phyloP scores from a whole-genome alignment of 2,888 invertebrate species.

The Auanema freiburgensis region DNA sequence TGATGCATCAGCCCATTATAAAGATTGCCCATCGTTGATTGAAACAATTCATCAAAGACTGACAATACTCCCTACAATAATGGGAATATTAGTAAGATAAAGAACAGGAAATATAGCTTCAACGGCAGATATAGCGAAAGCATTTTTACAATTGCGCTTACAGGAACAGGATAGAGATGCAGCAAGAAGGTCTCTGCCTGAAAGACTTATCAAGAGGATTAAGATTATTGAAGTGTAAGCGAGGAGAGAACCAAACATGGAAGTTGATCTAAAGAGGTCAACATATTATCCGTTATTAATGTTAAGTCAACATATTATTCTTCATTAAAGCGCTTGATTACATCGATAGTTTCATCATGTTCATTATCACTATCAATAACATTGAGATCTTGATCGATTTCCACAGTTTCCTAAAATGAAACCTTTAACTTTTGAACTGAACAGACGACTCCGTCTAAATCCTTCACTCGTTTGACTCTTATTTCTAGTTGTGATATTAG shows the following conservation, averaged over 20 bases:
- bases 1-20: slow-evolving; percentile 27
- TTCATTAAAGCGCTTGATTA: slow-evolving; percentile 5
- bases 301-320: not conserved
- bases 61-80: slow-evolving; percentile 25
- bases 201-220: no score
- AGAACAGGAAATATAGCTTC: slow-evolving; percentile 14
- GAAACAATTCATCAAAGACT: slow-evolving; percentile 29
- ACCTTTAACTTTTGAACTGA: not conserved
- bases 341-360: slow-evolving; percentile 9
- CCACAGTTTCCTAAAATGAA: slow-evolving; percentile 16
- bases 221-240: no score
- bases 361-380: slow-evolving; percentile 26
- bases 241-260: no score
- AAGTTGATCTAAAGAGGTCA: no score
- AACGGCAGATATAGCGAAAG: slow-evolving; percentile 36
- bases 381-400: slow-evolving; percentile 25
- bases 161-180: slow-evolving; percentile 28
- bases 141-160: slow-evolving; percentile 31
- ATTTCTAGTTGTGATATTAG: no score
- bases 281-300: no score
- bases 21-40: slow-evolving; percentile 22
- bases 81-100: slow-evolving; percentile 27
- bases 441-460: not conserved
- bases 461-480: slow-evolving; percentile 1
- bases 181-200: slow-evolving; percentile 9